Evolutionary conservation across 2,888 invertebrate genomes (phyloP), one percentile per base, ranked within the genome.

Genomic region (Brenthis ino): DNA sequence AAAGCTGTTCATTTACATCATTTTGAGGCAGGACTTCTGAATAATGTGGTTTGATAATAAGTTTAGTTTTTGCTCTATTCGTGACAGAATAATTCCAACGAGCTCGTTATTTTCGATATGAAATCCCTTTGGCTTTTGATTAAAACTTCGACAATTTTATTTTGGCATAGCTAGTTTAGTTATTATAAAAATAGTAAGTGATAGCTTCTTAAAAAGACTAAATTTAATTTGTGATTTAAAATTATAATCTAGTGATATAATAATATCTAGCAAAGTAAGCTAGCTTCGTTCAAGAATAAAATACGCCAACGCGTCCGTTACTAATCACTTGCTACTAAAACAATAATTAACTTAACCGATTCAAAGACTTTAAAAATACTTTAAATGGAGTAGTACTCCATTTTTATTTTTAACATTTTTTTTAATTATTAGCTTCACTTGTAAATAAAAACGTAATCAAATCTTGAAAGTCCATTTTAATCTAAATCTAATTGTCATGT

Each of bases 21-120:
- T 24, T 60, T 50, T n/a, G 28, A 53, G 51, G 14, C 5, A 8
- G 16, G 20, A 57, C 16, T 28, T 61, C 51, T 53, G 16, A 63
- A 53, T 63, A 51, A 33, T 53, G 37, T 33, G 37, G 53, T 37
- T 4, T 8, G 13, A 20, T 61, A 61, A 61, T 53, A 51, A 61
- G 37, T 63, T 63, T 63, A 63, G 37, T 53, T 63, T 53, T 53
- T 53, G 61, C 37, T 33, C 20, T 20, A 63, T 33, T 63, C 33
- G 53, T 37, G 61, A 53, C 53, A 53, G 37, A 37, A 37, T 63
- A 53, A 63, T 53, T 53, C 33, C 16, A 33, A 8, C 53, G 16
- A n/a, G 24, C 2, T 6, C 5, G 48, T 28, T 60, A 60, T 50
- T 60, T 50, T 50, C 28, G 48, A 48, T 60, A 28, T 60, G n/a